Evolutionary conservation across 1,140 invertebrate genomes (phyloP).

Genomic region (Drosophila nasuta): DNA sequence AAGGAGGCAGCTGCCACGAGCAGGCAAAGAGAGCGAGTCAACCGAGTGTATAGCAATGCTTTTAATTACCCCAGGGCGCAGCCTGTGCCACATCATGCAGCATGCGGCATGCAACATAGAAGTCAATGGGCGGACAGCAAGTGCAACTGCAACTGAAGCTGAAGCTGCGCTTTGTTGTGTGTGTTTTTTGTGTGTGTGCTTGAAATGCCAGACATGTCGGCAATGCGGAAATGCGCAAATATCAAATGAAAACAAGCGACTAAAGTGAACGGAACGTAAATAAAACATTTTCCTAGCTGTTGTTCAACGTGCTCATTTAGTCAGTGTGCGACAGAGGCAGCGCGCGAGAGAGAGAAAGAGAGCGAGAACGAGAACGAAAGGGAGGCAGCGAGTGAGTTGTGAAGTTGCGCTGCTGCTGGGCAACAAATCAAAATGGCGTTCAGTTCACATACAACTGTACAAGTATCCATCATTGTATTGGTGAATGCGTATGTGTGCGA

Average conservation of each 20-base stretch:
- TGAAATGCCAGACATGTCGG: conserved; percentile 75
- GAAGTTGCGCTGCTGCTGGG: conserved; percentile 3
- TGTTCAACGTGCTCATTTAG: conserved; percentile 69
- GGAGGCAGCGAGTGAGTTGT: neutral
- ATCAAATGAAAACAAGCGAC: conserved; percentile 69
- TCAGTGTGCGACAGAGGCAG: neutral
- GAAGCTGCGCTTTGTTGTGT: conserved; percentile 8
- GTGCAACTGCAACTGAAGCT: conserved; percentile 10
- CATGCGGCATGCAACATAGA: conserved; percentile 22
- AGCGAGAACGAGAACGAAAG: neutral
- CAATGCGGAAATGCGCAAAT: conserved; percentile 82
- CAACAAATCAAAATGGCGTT: conserved; percentile 50
- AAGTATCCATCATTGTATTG: no score
- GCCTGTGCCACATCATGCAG: conserved; percentile 32
- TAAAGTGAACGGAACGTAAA: conserved; percentile 57
- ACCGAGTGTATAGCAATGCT: conserved; percentile 44
- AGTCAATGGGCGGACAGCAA: conserved; percentile 17
- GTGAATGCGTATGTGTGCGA: neutral
- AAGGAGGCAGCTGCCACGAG: neutral
- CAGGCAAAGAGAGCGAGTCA: conserved; percentile 25
- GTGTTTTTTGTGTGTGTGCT: conserved; percentile 29
- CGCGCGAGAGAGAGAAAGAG: neutral
- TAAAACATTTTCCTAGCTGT: conserved; percentile 72
- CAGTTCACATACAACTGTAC: neutral
- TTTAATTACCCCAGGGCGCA: conserved; percentile 73